Evolutionary conservation across 1,140 invertebrate species (phyloP).

Genomic region (Euwallacea similis): DNA sequence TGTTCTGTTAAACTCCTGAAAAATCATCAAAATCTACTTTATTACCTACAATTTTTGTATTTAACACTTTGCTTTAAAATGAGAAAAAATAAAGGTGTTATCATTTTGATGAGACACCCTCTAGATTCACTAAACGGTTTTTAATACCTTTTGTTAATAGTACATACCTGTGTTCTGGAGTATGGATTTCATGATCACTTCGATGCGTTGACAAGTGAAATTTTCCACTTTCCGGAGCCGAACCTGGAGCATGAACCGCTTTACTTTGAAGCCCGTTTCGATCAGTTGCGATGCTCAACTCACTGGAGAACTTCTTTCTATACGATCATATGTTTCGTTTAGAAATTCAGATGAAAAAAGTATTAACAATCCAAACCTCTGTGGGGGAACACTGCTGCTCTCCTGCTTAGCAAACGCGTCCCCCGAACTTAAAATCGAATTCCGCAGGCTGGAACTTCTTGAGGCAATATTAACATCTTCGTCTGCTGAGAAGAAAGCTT

Average conservation of each 20-base stretch:
- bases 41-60: too few relatives aligned
- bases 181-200: slow-evolving; percentile 65
- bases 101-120: too few relatives aligned
- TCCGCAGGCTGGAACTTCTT: slow-evolving; percentile 65
- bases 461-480: slow-evolving; percentile 72
- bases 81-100: too few relatives aligned
- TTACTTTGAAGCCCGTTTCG: slow-evolving; percentile 35
- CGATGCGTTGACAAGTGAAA: slow-evolving; percentile 57
- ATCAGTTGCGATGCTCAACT: slow-evolving; percentile 55
- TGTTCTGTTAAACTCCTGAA: too few relatives aligned
- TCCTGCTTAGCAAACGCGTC: slow-evolving; percentile 56
- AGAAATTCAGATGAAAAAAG: neutral
- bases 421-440: slow-evolving; percentile 61
- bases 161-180: slow-evolving; percentile 56
- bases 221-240: slow-evolving; percentile 43
- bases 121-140: too few relatives aligned
- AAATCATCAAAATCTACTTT: too few relatives aligned
- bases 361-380: slow-evolving; percentile 29
- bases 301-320: slow-evolving; percentile 56
- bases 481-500: slow-evolving; percentile 88
- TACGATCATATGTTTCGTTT: slow-evolving; percentile 17
- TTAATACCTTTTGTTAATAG: neutral
- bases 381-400: slow-evolving; percentile 47
- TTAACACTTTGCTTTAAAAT: too few relatives aligned
- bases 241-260: slow-evolving; percentile 40